Base-by-base conservation (phyloP, 2,888 invertebrate genomes). In the Epistrophe eligans region DNA sequence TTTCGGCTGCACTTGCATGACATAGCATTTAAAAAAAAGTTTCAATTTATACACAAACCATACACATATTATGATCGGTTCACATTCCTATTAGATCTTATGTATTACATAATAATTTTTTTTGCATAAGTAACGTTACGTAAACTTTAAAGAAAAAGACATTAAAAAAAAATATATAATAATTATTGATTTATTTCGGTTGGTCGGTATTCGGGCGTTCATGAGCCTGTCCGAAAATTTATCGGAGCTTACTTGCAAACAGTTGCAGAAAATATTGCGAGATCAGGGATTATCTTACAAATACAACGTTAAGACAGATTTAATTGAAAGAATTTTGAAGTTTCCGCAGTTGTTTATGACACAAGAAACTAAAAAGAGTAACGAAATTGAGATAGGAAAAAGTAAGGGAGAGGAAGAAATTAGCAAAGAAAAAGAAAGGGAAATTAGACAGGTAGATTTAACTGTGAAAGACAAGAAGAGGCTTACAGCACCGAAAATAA, bases 221-320 rank as follows among this genome's bases (percentile, higher is more conserved):
- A 48, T 48, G 48, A 48, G 19, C 48, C 17, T 48, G 10, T 48
- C 17, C 48, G 19, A 48, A 17, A 10, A 48, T 48, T 17, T 48
- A 48, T 19, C 48, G 9, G 10, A 50, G 19, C 50, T 50, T 13
- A 50, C 50, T 11, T 19, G 11, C 4, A 50, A 50, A 50, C 50
- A 50, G 50, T 24, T 50, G 19, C 50, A 50, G 19, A 50, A 50
- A 13, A 11, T 50, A 50, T 50, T 19, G 5, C 11, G 11, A 19
- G 19, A 50, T 19, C 19, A 50, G 19, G 19, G 50, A 0, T 50
- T 50, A 11, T 50, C 50, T 19, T 50, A 50, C 48, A 48, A 19
- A 19, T 48, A 48, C 48, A 48, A 48, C 17, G 19, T 48, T 48
- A 48, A 48, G 48, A 48, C 17, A 48, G 48, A 48, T 48, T 48